These are phyloP conservation scores for Platycercus adscitus DNA, from an alignment of 2,113 vertebrate genomes.

Conservation along the genomic window DNA sequence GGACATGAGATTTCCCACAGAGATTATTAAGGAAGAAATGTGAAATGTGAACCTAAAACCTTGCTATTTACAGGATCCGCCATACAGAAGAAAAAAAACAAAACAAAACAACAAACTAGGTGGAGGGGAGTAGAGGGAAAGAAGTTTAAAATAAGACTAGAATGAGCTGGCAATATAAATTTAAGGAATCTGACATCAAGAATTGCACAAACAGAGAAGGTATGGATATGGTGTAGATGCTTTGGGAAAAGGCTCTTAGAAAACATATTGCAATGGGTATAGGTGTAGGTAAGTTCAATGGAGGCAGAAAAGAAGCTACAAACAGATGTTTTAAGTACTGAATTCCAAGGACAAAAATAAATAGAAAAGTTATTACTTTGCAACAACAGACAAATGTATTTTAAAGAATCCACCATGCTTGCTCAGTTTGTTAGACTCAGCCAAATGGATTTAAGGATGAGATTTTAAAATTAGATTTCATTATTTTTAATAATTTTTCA, in stretches of 20 bases:
- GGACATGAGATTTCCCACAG: not conserved
- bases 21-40: not conserved
- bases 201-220: not conserved
- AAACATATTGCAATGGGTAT: not conserved
- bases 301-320: not conserved
- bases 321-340: not conserved
- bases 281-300: not conserved
- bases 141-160: not conserved
- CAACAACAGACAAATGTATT: not conserved
- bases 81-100: too few relatives aligned
- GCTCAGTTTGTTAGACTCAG: not conserved
- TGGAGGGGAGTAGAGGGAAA: not conserved
- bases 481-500: not conserved
- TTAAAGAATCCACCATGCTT: not conserved
- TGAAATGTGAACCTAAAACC: not conserved
- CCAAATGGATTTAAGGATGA: not conserved
- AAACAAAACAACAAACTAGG: not conserved
- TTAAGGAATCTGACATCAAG: not conserved
- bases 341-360: not conserved
- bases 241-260: not conserved
- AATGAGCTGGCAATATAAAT: not conserved
- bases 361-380: not conserved
- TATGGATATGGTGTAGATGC: not conserved
- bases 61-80: not conserved
- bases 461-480: not conserved